Percentiles rank a stretch among this genome's conserved stretches.
Conservation (phyloP, 2,888 invertebrate genomes). For the Cheilosia impressa region DNA sequence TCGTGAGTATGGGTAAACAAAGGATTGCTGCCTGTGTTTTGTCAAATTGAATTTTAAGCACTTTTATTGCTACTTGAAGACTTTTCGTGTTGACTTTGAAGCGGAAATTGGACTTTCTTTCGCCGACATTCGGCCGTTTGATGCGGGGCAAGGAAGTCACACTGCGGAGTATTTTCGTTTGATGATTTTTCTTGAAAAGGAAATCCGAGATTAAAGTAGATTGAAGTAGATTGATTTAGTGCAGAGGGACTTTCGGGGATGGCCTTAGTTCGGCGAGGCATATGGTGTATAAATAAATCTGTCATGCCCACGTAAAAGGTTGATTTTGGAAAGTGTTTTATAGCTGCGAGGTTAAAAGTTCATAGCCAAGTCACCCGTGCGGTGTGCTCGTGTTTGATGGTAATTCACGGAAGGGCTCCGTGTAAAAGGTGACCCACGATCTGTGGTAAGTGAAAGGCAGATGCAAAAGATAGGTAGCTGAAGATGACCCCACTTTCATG, state of each 20-base stretch:
- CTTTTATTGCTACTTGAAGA: constrained; percentile 42
- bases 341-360: background rate
- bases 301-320: constrained; percentile 11
- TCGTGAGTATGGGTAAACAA: constrained; percentile 17
- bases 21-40: constrained; percentile 28
- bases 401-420: too few relatives aligned
- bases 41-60: constrained; percentile 53
- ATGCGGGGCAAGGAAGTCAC: background rate
- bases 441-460: too few relatives aligned
- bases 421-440: too few relatives aligned
- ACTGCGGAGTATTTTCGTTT: background rate
- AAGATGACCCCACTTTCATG: too few relatives aligned
- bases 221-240: constrained; percentile 1
- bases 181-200: background rate
- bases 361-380: background rate
- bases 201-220: background rate
- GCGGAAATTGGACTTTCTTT: constrained; percentile 6
- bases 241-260: background rate
- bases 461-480: too few relatives aligned
- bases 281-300: background rate
- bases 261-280: background rate
- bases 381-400: background rate
- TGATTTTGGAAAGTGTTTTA: background rate
- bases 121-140: background rate
- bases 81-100: constrained; percentile 17